These are phyloP conservation scores for Scaptodrosophila latifasciaeformis DNA, from an alignment of 2,888 invertebrate genomes.

Conservation along the genomic window DNA sequence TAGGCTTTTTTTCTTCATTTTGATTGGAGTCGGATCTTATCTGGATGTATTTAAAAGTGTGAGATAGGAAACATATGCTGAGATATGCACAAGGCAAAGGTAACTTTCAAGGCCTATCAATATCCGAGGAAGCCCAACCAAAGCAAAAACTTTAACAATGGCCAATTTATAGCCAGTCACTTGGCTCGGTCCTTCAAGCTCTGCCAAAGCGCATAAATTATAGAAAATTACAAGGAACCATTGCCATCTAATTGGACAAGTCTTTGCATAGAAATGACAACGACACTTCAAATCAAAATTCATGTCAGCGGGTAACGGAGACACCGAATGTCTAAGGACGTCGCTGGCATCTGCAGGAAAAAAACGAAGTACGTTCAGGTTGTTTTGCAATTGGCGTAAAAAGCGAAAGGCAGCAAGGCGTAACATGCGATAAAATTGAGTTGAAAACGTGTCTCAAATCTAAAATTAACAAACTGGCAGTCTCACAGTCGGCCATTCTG, in stretches of 20 bases:
- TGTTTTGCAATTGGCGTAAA: slow-evolving; percentile 30
- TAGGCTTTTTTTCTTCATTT: slow-evolving; percentile 52
- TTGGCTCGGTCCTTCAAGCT: slow-evolving; percentile 30
- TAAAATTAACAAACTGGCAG: slow-evolving; percentile 63
- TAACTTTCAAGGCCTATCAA: slow-evolving; percentile 38
- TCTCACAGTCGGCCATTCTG: slow-evolving; percentile 1
- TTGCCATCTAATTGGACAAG: slow-evolving; percentile 58
- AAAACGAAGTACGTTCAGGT: slow-evolving; percentile 11
- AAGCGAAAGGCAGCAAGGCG: slow-evolving; percentile 70
- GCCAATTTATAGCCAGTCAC: slow-evolving; percentile 47
- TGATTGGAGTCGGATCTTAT: slow-evolving; percentile 21
- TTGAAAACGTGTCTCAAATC: slow-evolving; percentile 72
- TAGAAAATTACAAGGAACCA: slow-evolving; percentile 29
- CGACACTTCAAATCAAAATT: slow-evolving; percentile 63
- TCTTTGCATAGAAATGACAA: slow-evolving; percentile 40
- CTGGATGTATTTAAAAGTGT: slow-evolving; percentile 2
- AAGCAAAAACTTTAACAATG: slow-evolving; percentile 47
- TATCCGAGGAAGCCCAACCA: slow-evolving; percentile 26
- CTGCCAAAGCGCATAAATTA: slow-evolving; percentile 60
- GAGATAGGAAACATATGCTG: not conserved
- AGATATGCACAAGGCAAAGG: not conserved
- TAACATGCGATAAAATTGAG: slow-evolving; percentile 74
- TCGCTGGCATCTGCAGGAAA: not conserved
- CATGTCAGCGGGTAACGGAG: slow-evolving; percentile 28
- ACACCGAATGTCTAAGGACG: too few relatives aligned